phyloP scores from a whole-genome alignment of 2,797 vertebrate genomes.

The Macrochelys suwanniensis region DNA sequence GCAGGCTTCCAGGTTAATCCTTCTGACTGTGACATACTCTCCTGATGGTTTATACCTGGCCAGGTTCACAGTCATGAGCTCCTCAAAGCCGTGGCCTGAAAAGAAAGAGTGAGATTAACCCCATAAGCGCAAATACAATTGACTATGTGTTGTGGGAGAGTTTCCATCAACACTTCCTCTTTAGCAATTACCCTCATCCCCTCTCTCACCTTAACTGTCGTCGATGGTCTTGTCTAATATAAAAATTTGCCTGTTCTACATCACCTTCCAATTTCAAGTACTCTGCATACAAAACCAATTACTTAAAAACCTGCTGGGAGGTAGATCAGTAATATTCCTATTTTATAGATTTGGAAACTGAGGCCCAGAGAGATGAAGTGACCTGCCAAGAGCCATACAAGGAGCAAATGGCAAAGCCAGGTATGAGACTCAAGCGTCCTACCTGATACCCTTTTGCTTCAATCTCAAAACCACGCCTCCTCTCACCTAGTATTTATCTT shows the following conservation, averaged over 20 bases:
- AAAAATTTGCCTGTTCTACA: background rate
- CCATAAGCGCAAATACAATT: background rate
- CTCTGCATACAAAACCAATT: background rate
- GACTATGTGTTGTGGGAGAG: background rate
- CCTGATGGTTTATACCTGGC: conserved; percentile 92
- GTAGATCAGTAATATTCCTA: background rate
- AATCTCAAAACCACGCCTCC: background rate
- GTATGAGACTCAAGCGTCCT: background rate
- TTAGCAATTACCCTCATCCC: background rate
- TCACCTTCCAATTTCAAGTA: background rate
- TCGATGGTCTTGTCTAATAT: background rate
- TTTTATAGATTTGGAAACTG: background rate
- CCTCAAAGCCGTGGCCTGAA: conserved; percentile 93
- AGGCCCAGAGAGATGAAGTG: background rate
- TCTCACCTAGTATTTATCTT: background rate
- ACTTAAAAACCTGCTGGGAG: background rate
- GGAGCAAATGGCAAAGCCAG: background rate
- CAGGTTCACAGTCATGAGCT: conserved; percentile 95
- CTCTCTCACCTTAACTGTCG: background rate
- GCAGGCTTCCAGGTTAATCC: conserved; percentile 95
- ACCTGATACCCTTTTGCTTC: background rate
- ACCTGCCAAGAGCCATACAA: background rate
- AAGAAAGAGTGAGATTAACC: conserved; percentile 15
- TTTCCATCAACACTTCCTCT: background rate
- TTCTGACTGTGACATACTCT: conserved; percentile 92